A percentile compares a stretch with the other conserved stretches of the same genome.
Evolutionary conservation across 2,888 invertebrate species (phyloP).

Genomic region (Epsilonema sp.): DNA sequence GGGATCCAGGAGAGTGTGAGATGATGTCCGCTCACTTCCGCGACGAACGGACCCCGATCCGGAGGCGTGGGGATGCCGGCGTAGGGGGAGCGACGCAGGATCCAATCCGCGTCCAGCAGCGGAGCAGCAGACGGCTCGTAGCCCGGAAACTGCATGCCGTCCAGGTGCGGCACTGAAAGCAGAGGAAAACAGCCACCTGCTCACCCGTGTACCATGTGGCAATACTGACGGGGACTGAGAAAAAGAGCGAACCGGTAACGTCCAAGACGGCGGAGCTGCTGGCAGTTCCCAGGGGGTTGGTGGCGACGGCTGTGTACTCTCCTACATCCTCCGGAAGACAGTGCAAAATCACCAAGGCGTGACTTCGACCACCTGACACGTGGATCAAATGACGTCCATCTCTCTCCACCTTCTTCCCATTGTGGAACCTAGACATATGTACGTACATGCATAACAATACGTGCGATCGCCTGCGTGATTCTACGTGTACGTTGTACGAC

Average conservation of each 20-base stretch:
- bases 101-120: too few relatives aligned
- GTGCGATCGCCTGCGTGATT: too few relatives aligned
- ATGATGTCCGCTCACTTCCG: constrained; percentile 68
- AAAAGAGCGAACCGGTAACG: too few relatives aligned
- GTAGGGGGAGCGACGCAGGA: too few relatives aligned
- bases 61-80: constrained; percentile 71
- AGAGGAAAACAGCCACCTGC: too few relatives aligned
- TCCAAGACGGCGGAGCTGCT: constrained; percentile 23
- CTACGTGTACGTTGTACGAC: too few relatives aligned
- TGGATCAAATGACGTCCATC: constrained; percentile 33
- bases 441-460: too few relatives aligned
- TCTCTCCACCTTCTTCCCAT: constrained; percentile 32
- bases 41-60: constrained; percentile 71
- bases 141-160: too few relatives aligned
- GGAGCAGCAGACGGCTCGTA: too few relatives aligned
- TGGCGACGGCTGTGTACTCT: constrained; percentile 25
- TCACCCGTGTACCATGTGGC: too few relatives aligned
- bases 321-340: constrained; percentile 24
- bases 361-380: constrained; percentile 22
- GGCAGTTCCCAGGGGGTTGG: constrained; percentile 23
- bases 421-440: constrained; percentile 21
- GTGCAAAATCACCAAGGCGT: constrained; percentile 24
- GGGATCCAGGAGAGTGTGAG: constrained; percentile 82
- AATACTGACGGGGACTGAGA: too few relatives aligned
- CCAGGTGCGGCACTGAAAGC: constrained; percentile 24